Conservation (phyloP, 2,888 invertebrate species). For the Dilophus febrilis region DNA sequence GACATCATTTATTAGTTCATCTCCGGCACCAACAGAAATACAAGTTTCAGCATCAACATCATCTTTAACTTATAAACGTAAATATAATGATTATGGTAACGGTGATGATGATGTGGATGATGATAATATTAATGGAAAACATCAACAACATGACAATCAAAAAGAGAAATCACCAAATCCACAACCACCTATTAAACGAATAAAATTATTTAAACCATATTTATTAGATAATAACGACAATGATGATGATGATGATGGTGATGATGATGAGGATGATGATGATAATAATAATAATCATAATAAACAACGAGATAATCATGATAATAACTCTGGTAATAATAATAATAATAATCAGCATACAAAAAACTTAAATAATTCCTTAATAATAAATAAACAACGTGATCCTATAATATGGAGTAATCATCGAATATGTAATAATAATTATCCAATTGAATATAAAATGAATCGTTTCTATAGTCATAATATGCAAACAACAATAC, state of each 20-base stretch:
- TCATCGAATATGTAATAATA: slow-evolving; percentile 15
- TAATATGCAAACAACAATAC: slow-evolving; percentile 8
- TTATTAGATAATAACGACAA: slow-evolving; percentile 45
- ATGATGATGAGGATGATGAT: neutral
- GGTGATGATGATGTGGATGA: no score
- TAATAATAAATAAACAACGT: slow-evolving; percentile 15
- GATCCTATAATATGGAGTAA: slow-evolving; percentile 27
- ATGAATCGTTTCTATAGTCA: neutral
- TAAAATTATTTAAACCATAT: slow-evolving; percentile 64
- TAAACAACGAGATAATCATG: neutral
- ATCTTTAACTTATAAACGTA: neutral
- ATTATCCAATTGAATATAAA: slow-evolving; percentile 7
- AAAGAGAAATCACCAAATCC: slow-evolving; percentile 8
- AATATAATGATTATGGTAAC: slow-evolving; percentile 2
- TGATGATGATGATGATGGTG: slow-evolving; percentile 23
- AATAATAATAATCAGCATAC: neutral
- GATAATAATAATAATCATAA: neutral
- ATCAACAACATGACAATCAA: slow-evolving; percentile 11
- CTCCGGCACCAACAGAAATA: no score
- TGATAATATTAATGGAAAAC: slow-evolving; percentile 3
- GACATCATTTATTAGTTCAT: no score
- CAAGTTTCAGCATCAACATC: neutral
- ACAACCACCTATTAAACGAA: slow-evolving; percentile 38
- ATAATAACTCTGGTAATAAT: neutral
- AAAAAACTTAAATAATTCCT: no score